Percentiles rank a stretch among this genome's conserved stretches.
These are phyloP conservation scores for Loriculus beryllinus DNA, from an alignment of 2,797 vertebrate genomes.

Conservation along the genomic window DNA sequence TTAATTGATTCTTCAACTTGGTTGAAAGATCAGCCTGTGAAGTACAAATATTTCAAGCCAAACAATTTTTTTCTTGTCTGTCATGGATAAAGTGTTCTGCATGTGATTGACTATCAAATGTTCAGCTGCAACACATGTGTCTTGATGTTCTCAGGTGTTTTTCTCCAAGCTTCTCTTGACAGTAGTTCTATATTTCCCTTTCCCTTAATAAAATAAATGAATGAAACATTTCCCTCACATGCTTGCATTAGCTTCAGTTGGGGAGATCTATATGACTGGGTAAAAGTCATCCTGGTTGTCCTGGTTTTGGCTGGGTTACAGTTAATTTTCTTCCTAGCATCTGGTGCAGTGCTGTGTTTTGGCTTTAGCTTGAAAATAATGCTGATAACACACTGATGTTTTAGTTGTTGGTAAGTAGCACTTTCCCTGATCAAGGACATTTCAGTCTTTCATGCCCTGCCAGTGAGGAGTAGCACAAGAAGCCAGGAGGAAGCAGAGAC, in stretches of 20 bases:
- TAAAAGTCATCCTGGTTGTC: neutral
- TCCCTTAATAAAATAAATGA: neutral
- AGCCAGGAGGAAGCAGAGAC: neutral
- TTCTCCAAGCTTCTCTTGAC: neutral
- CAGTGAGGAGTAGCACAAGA: neutral
- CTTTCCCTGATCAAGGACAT: neutral
- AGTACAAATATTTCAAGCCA: neutral
- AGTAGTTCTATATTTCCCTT: neutral
- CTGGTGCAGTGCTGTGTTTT: neutral
- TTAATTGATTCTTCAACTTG: conserved; percentile 27
- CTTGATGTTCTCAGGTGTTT: neutral
- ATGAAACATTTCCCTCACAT: neutral
- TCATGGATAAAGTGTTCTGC: neutral
- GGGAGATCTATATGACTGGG: neutral
- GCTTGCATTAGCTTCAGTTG: neutral
- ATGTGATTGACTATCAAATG: neutral
- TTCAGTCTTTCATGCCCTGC: neutral
- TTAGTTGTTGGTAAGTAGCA: neutral
- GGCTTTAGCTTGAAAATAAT: neutral
- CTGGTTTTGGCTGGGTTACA: neutral
- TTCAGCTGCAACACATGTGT: neutral
- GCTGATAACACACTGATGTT: neutral
- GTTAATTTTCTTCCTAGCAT: neutral
- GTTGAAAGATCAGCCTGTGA: neutral
- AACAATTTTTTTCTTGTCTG: neutral